Evolutionary conservation across 1,140 invertebrate genomes (phyloP), one percentile per base, ranked within the genome.

Genomic region (Drosophila sucinea): DNA sequence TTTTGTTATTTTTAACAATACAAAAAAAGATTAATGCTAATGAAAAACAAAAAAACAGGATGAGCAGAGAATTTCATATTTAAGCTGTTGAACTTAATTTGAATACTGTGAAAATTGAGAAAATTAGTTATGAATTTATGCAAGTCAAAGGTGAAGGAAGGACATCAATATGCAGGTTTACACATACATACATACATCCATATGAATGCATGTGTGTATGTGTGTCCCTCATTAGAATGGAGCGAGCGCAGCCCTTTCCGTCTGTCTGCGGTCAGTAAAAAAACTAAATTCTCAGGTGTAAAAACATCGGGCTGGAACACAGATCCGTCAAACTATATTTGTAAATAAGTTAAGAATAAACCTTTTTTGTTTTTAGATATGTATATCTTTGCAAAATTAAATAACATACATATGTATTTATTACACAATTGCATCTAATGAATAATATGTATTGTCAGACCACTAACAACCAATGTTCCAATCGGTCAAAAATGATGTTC

Each of bases 271-370:
- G 56, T 58, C 56, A 25, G 56, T 38, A 17, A 35, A 58, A 55
- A 25, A 51, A 58, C 56, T 58, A 58, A 58, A 58, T 58, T 58
- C 56, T 58, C 56, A 58, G 56, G 56, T 58, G 56, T 58, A 58
- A 58, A 38, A 35, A 58, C 32, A 58, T 58, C 56, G 56, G 56
- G 56, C 32, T 58, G 56, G 56, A 58, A 58, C 56, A 58, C 56
- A 58, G 56, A 58, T 58, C 56, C 56, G 56, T 58, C 56, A 58
- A 58, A 58, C 56, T 58, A 58, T 58, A 58, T 58, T 58, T 58
- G 56, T 58, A 58, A n/a, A 58, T 58, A 58, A 58, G 32, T 58
- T 58, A 58, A 58, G 33, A 58, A 35, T 33, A 55, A 58, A 58
- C 17, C 30, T 58, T 58, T 51, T 58, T 58, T 38, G 56, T 58